Evolutionary conservation across 2,797 vertebrate genomes (phyloP), one percentile per base, ranked within the genome.

Genomic region (Bryconaethiops microstoma): DNA sequence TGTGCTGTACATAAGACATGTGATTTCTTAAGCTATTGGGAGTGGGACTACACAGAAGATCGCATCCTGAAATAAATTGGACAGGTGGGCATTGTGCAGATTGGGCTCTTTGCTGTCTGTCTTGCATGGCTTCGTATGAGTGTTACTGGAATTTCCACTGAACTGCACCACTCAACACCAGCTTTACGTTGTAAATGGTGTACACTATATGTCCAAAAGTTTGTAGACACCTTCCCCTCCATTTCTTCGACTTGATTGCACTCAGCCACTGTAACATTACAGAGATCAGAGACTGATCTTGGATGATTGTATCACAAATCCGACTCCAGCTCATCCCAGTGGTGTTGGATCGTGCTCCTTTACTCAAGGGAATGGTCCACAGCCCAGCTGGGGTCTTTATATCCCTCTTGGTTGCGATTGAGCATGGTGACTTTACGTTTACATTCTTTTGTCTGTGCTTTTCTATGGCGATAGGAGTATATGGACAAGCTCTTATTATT

Each of bases 31-130:
- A 87, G 73, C 89, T 91, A 86, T 86, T 85, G 85, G 89, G 86
- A 90, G 88, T 80, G 88, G 85, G 80, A 92, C 72, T 85, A 84
- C 80, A 81, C 82, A 89, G 65, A 80, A 83, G 78, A 86, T 90
- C 83, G 86, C 85, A 89, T 92, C 90, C 87, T 89, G 74, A 91
- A 94, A 94, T 94, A 93, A 95, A 94, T 84, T 65, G 60, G 89
- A 90, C 86, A 79, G 86, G 90, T 88, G 90, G 87, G 90, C 77
- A 77, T 84, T 48, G 65, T 42, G 62, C 71, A 62, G 19, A 12
- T 8, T 74, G 13, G 2, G 16, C 23, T 10, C 21, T 82, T 63
- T 65, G n/a, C 52, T 70, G 29, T 50, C 4, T 75, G 17, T 76
- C 74, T 84, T 84, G 62, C 83, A 16, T 62, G 52, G 42, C 14